These are phyloP conservation scores for Galleria mellonella DNA, from an alignment of 1,140 invertebrate genomes.

Conservation along the genomic window DNA sequence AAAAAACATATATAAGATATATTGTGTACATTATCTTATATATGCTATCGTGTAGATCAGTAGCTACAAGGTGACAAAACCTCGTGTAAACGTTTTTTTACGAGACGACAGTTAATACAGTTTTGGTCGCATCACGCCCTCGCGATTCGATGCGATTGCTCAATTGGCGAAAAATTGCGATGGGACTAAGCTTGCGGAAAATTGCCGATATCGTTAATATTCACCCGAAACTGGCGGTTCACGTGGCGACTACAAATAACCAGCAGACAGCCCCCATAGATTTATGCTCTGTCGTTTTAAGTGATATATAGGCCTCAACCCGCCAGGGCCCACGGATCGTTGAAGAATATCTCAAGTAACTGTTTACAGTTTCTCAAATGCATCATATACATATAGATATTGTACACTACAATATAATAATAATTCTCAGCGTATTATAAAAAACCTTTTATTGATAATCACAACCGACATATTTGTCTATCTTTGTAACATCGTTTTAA, in stretches of 20 bases:
- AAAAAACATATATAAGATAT: no score
- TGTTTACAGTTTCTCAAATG: slow-evolving; percentile 10
- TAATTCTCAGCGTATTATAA: no score
- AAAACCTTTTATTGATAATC: no score
- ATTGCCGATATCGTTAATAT: slow-evolving; percentile 74
- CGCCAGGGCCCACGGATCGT: slow-evolving; percentile 27
- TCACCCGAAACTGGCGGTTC: slow-evolving; percentile 68
- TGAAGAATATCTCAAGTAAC: slow-evolving; percentile 38
- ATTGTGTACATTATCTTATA: neutral
- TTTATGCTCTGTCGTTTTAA: slow-evolving; percentile 70
- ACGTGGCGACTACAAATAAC: slow-evolving; percentile 72
- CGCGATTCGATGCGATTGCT: slow-evolving; percentile 61
- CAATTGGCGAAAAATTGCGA: slow-evolving; percentile 73
- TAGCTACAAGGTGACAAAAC: neutral
- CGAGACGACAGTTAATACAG: slow-evolving; percentile 15
- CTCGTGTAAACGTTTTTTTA: slow-evolving; percentile 27
- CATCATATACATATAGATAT: no score
- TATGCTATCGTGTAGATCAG: no score
- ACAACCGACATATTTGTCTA: no score
- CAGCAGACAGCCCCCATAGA: slow-evolving; percentile 61
- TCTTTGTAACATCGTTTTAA: no score
- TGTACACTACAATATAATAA: no score
- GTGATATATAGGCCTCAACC: slow-evolving; percentile 60
- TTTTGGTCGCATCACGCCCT: slow-evolving; percentile 23
- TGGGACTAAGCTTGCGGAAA: slow-evolving; percentile 69